Percentiles rank a stretch among this genome's conserved stretches.
These are phyloP conservation scores for Pollachius pollachius DNA, from an alignment of 2,113 vertebrate species.

Conservation along the genomic window DNA sequence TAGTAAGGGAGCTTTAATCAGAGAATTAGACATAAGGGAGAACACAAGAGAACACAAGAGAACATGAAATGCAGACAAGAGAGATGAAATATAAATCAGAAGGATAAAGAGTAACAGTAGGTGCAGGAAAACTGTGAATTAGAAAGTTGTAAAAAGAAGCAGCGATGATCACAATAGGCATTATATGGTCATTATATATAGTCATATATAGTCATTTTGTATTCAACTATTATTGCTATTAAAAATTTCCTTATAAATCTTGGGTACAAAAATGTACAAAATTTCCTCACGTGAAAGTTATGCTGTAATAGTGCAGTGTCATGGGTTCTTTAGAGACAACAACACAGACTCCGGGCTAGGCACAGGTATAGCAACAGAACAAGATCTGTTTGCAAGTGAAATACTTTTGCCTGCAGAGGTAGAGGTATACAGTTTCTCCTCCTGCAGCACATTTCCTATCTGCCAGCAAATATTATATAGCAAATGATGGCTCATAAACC, in stretches of 20 bases:
- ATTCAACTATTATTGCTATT: not conserved
- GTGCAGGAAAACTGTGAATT: constrained; percentile 27
- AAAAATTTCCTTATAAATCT: constrained; percentile 15
- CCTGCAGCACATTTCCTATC: constrained; percentile 49
- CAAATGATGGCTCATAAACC: constrained; percentile 68
- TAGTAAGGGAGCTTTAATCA: constrained; percentile 65
- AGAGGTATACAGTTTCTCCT: constrained; percentile 55
- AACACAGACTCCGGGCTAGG: constrained; percentile 19
- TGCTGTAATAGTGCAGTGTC: constrained; percentile 26
- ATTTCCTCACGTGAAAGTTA: constrained; percentile 22
- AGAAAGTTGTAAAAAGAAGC: constrained; percentile 34
- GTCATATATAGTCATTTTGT: not conserved
- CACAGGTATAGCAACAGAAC: constrained; percentile 29
- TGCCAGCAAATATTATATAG: constrained; percentile 60
- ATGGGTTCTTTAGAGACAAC: constrained; percentile 38
- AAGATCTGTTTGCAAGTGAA: constrained; percentile 34
- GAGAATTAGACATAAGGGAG: constrained; percentile 35
- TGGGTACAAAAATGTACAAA: constrained; percentile 18
- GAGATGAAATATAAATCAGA: constrained; percentile 23
- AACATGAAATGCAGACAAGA: constrained; percentile 14
- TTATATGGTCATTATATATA: no score
- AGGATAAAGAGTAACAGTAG: not conserved
- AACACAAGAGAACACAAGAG: constrained; percentile 26
- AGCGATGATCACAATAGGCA: not conserved
- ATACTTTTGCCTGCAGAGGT: constrained; percentile 48